Evolutionary conservation across 1,140 invertebrate species (phyloP), one percentile per base, ranked within the genome.

Genomic region (Drosophila sucinea): DNA sequence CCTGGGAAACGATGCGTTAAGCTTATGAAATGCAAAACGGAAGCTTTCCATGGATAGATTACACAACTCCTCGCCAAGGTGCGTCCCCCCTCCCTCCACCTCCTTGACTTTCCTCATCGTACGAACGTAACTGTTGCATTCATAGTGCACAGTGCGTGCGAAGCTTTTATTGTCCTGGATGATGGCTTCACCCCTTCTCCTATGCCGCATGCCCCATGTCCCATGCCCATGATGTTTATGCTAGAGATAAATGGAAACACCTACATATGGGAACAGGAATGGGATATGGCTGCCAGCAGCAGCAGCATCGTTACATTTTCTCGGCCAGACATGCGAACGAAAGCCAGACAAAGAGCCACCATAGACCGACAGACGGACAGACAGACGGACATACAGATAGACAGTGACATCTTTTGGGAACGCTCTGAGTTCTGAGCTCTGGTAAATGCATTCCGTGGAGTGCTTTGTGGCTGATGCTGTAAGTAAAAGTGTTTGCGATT

Each of bases 1-100:
- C 38, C 40, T 44, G 44, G 68, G 65, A 84, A 83, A 79, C 81
- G 81, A 83, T 84, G 76, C 81, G 81, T 84, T 70, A 79, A 84
- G 81, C 81, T 77, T 77, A 84, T 78, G 72, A 84, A 84, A 84
- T 79, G 81, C 69, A 84, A 77, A 84, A 58, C 77, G 81, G 81
- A 84, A 77, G 77, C 81, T 80, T 84, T 35, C 55, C 73, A 84
- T 57, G 77, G 73, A 84, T 84, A 84, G 81, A 84, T 84, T 84
- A 84, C 81, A 84, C 77, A 84, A 68, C 63, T 83, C 66, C 73
- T 70, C 80, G 70, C 47, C 67, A 68, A 70, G 67, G 58, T 67
- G 66, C 70, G 61, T 73, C 3, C 29, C 23, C 27, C 23, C 4
- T 27, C 64, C 8, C 58, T 32, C 17, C 25, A 29, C 5, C 27